Conservation (phyloP, 2,888 invertebrate genomes). For the Thymelicus lineola region DNA sequence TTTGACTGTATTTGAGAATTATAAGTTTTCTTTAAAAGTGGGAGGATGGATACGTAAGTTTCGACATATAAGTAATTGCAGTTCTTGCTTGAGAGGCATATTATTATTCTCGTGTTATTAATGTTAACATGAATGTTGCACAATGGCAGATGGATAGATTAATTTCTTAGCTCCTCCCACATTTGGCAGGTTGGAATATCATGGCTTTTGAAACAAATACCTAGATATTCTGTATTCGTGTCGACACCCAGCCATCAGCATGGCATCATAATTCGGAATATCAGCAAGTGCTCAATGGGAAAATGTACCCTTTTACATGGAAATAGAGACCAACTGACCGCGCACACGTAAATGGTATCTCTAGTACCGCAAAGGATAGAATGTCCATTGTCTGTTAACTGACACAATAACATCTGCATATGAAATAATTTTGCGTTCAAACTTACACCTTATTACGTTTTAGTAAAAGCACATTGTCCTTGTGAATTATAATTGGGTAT, state of each 20-base stretch:
- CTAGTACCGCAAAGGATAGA: conserved; percentile 54
- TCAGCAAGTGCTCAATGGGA: conserved; percentile 30
- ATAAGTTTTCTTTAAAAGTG: too few species aligned
- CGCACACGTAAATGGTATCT: conserved; percentile 23
- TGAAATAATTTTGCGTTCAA: conserved; percentile 46
- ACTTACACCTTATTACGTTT: conserved; percentile 50
- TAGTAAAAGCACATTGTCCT: conserved; percentile 38
- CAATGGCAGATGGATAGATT: conserved; percentile 12
- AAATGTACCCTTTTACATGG: conserved; percentile 34
- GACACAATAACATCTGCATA: conserved; percentile 47
- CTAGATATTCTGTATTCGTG: conserved; percentile 39
- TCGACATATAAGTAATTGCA: neutral
- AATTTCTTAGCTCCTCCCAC: conserved; percentile 11
- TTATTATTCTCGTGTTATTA: conserved; percentile 19
- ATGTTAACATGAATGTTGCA: conserved; percentile 21
- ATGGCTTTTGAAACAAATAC: conserved; percentile 46
- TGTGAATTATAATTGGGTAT: conserved; percentile 39
- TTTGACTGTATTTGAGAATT: too few species aligned
- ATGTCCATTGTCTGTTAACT: conserved; percentile 71
- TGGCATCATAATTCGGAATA: conserved; percentile 40
- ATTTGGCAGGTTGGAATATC: conserved; percentile 9
- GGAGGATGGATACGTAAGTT: neutral
- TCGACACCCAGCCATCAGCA: conserved; percentile 18
- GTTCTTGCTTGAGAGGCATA: conserved; percentile 3
- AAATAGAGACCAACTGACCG: conserved; percentile 36